Percentiles rank a stretch among this genome's conserved stretches.
These are phyloP conservation scores for Siniperca scherzeri DNA, from an alignment of 2,797 vertebrate species.

Conservation along the genomic window DNA sequence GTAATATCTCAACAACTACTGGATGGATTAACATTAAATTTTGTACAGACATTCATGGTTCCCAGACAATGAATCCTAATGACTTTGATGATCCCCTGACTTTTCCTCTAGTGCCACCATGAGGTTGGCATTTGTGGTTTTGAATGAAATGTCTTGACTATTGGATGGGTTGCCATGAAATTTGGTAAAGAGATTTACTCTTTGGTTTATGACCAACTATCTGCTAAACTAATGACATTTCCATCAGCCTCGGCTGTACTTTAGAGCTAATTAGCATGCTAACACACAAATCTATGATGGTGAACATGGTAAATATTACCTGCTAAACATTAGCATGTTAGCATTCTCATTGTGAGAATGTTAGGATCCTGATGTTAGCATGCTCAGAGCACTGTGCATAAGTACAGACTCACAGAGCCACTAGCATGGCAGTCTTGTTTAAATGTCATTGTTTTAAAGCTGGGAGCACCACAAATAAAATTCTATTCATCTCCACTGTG, in stretches of 20 bases:
- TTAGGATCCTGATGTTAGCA: neutral
- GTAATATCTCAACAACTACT: slow-evolving; percentile 7
- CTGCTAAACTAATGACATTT: neutral
- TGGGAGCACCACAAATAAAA: neutral
- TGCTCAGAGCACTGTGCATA: neutral
- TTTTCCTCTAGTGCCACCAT: neutral
- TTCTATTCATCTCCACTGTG: neutral
- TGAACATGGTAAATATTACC: neutral
- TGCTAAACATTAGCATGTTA: neutral
- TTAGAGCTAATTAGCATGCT: neutral
- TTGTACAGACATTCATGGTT: neutral
- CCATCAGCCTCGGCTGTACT: neutral
- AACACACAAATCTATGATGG: neutral
- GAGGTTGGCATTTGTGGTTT: neutral
- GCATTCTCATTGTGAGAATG: too few relatives aligned
- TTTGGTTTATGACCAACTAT: neutral
- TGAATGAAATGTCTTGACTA: neutral
- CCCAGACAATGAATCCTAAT: neutral
- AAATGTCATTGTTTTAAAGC: neutral
- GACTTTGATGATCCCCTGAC: neutral
- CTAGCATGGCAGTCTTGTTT: neutral
- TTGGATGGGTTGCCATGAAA: neutral
- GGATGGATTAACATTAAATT: neutral
- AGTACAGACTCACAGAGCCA: neutral
- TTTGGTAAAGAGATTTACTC: neutral